A percentile compares a stretch with the other conserved stretches of the same genome.
phyloP scores from a whole-genome alignment of 2,113 vertebrate species.

The Hemiscyllium ocellatum region DNA sequence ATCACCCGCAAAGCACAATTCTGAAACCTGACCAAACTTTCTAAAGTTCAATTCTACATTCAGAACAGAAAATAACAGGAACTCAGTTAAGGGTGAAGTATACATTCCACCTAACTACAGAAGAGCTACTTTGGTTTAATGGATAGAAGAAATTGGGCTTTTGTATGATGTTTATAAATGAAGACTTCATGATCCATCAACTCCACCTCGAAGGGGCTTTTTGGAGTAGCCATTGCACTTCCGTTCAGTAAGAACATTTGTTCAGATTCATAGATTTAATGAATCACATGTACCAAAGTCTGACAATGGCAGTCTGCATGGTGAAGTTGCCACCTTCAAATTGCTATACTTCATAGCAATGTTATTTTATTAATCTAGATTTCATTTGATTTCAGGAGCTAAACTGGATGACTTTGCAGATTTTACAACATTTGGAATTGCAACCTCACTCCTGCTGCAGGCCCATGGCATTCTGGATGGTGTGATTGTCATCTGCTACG shows the following conservation, averaged over 20 bases:
- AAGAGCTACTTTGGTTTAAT: not conserved
- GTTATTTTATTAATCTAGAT: not conserved
- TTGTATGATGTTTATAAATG: not conserved
- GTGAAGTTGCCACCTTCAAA: not conserved
- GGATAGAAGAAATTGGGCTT: not conserved
- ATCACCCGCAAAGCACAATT: not conserved
- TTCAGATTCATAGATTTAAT: not conserved
- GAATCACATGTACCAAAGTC: not conserved
- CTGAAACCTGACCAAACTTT: not conserved
- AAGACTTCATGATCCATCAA: not conserved
- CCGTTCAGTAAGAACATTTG: not conserved
- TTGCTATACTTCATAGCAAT: not conserved
- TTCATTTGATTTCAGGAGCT: constrained; percentile 57
- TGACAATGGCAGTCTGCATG: not conserved
- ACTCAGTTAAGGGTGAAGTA: not conserved
- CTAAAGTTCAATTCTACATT: not conserved
- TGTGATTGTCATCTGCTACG: constrained; percentile 69
- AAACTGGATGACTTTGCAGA: constrained; percentile 84
- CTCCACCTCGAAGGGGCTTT: not conserved
- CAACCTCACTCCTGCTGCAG: constrained; percentile 71
- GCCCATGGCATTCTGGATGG: constrained; percentile 62
- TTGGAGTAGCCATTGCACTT: not conserved
- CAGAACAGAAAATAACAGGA: not conserved
- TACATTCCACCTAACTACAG: not conserved
- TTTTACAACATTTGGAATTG: constrained; percentile 85